Evolutionary conservation across 2,797 vertebrate species (phyloP).

Genomic region (Poeciliopsis infans): DNA sequence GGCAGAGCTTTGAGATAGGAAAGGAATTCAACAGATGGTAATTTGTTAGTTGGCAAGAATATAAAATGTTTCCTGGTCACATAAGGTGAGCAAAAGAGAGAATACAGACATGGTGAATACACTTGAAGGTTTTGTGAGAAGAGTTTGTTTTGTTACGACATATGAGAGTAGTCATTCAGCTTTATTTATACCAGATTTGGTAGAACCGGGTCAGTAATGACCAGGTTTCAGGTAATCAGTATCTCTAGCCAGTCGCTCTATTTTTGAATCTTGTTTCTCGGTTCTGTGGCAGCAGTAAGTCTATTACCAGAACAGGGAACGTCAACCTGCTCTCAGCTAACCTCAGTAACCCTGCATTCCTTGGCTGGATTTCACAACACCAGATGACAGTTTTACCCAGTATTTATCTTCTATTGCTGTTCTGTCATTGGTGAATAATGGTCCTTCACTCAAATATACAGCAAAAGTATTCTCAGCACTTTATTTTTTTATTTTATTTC

Average conservation of each 20-base stretch:
- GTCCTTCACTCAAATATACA: not conserved
- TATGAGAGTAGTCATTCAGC: not conserved
- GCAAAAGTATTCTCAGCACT: not conserved
- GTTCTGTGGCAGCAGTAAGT: conserved; percentile 38
- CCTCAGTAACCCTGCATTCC: conserved; percentile 29
- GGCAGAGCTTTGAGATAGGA: not conserved
- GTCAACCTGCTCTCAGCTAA: conserved; percentile 50
- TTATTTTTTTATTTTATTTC: not conserved
- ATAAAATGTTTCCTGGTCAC: not conserved
- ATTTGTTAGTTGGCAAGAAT: not conserved
- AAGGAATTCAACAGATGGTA: conserved; percentile 8
- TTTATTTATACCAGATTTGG: no score
- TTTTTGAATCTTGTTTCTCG: conserved; percentile 54
- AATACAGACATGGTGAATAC: not conserved
- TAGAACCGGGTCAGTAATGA: conserved; percentile 17
- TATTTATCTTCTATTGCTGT: not conserved
- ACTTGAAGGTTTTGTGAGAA: not conserved
- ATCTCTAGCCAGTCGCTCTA: conserved; percentile 34
- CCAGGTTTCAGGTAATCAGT: conserved; percentile 40
- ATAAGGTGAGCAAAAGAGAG: not conserved
- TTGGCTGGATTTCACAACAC: conserved; percentile 18
- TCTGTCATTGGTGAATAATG: not conserved
- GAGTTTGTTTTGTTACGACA: not conserved
- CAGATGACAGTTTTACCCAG: not conserved
- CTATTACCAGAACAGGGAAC: conserved; percentile 43